Percentiles rank a stretch among this genome's conserved stretches.
These are phyloP conservation scores for Caranx melampygus DNA, from an alignment of 2,113 vertebrate species.

Conservation along the genomic window DNA sequence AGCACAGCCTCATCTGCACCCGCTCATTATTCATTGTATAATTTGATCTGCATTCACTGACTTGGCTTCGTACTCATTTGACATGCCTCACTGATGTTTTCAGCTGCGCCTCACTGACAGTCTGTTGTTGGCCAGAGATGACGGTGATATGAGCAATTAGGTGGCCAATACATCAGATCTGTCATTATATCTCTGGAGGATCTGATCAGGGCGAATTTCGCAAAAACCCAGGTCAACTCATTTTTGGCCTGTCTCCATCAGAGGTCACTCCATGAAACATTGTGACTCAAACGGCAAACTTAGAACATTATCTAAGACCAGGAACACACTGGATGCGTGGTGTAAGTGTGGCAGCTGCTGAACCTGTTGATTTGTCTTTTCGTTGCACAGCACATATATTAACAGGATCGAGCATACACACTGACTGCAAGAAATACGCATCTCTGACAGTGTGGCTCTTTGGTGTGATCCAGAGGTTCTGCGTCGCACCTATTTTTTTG, in stretches of 20 bases:
- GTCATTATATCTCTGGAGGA: conserved; percentile 24
- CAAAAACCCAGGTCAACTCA: conserved; percentile 26
- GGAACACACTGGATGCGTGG: too few relatives aligned
- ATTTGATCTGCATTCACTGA: conserved; percentile 51
- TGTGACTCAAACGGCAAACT: conserved; percentile 3
- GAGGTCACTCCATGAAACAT: conserved; percentile 36
- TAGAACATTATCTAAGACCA: conserved; percentile 10
- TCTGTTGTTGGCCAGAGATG: conserved; percentile 24
- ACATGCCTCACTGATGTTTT: conserved; percentile 31
- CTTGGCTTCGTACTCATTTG: conserved; percentile 46
- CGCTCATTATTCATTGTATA: conserved; percentile 50
- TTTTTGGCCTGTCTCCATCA: conserved; percentile 26
- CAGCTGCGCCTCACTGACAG: conserved; percentile 17
- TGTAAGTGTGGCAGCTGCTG: too few relatives aligned
- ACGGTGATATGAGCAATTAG: conserved; percentile 26
- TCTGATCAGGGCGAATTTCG: conserved; percentile 27
- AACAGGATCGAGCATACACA: too few relatives aligned
- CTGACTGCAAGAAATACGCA: too few relatives aligned
- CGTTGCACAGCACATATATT: too few relatives aligned
- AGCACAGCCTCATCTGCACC: conserved; percentile 57
- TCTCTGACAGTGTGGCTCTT: too few relatives aligned
- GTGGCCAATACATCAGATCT: conserved; percentile 33
- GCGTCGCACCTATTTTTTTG: too few relatives aligned
- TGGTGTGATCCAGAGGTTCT: too few relatives aligned
- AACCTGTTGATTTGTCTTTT: too few relatives aligned